These are phyloP conservation scores for Dryomyza anilis DNA, from an alignment of 2,888 invertebrate genomes.

Conservation along the genomic window DNA sequence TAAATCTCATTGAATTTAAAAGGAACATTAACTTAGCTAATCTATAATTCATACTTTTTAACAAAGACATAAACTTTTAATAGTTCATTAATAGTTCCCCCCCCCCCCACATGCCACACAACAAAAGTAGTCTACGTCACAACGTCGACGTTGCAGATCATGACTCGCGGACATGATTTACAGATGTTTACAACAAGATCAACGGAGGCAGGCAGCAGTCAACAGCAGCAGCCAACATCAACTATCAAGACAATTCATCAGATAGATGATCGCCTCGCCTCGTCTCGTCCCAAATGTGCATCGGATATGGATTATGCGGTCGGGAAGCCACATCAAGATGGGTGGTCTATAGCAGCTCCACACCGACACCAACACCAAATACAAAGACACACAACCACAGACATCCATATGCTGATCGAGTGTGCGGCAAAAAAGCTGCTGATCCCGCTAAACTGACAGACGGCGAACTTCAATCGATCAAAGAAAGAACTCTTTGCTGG, in stretches of 20 bases:
- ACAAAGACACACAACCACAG: constrained; percentile 5
- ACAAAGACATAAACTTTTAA: too few species aligned
- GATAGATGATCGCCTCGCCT: not conserved
- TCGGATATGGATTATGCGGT: constrained; percentile 23
- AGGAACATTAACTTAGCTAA: too few species aligned
- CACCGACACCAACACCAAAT: constrained; percentile 6
- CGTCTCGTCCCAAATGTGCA: not conserved
- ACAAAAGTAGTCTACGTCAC: not conserved
- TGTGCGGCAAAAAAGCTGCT: constrained; percentile 39
- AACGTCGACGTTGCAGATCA: constrained; percentile 7
- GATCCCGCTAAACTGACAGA: constrained; percentile 53
- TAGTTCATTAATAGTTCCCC: too few species aligned
- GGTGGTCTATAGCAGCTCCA: constrained; percentile 28
- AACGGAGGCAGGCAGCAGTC: constrained; percentile 22
- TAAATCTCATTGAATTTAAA: too few species aligned
- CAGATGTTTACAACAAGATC: constrained; percentile 53
- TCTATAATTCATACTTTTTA: too few species aligned
- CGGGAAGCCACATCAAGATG: constrained; percentile 23
- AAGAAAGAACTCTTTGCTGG: constrained; percentile 20
- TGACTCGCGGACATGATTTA: constrained; percentile 49
- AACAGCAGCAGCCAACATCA: constrained; percentile 27
- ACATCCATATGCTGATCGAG: not conserved
- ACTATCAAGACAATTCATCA: constrained; percentile 30
- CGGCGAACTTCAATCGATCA: constrained; percentile 53
- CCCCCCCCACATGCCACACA: too few species aligned